Evolutionary conservation across 2,797 vertebrate species (phyloP), one percentile per base, ranked within the genome.

Genomic region (Poeciliopsis turneri): DNA sequence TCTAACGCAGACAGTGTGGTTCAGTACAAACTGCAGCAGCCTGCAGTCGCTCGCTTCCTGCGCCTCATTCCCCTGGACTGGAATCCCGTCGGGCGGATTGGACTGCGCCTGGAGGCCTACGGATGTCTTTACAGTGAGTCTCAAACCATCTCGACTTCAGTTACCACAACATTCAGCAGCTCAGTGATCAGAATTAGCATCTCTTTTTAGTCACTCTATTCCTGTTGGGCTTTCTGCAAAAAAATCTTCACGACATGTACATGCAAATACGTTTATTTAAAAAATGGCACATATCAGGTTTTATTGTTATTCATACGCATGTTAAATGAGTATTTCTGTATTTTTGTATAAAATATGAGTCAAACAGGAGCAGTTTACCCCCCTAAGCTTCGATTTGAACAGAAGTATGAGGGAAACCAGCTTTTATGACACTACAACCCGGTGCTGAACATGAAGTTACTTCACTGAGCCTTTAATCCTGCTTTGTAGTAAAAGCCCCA

Each of bases 1-100:
- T 95, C 94, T 72, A 99, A 99, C 69, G 97, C 98, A 5, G 98
- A 99, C 94, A 98, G 95, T 25, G 97, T 99, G 1, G 94, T 99
- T 55, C 95, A 96, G 89, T 95, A 96, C 84, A 97, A 97, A 76
- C 96, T 99, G 82, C 97, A 97, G 84, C 96, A 97, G 92, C 95
- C 96, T 0, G 96, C 97, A 61, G 94, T 96, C 76, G 96, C 98
- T 85, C 96, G 96, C 81, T 98, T 96, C 90, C 94, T 99, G 13
- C 95, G 97, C 66, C 96, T 99, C 91, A 90, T 97, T 81, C 98
- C 98, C 79, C 94, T 98, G 81, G 95, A 96, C 82, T 98, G 98
- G 97, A 99, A 98, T 90, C 94, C 92, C 0, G 97, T 92, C 70
- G 98, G 98, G 61, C 96, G 98, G 84, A 97, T 99, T 69, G 98